Conservation (phyloP, 1,140 invertebrate genomes). For the Drosophila lowei region DNA sequence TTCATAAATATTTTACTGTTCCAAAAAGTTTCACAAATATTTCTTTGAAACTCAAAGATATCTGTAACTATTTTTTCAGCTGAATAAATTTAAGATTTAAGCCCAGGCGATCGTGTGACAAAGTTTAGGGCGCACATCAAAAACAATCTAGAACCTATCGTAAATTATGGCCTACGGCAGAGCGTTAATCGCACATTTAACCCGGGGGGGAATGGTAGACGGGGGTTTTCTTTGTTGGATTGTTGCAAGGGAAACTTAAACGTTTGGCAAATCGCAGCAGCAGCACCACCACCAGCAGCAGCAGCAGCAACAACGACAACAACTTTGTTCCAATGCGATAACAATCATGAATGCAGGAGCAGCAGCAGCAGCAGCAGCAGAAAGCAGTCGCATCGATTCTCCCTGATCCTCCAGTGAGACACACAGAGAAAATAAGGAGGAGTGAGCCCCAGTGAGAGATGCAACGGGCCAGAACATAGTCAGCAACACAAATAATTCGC, state of each 20-base stretch:
- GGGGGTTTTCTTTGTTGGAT: conserved; percentile 1
- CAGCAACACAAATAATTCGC: conserved; percentile 81
- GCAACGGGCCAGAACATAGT: conserved; percentile 72
- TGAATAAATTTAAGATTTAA: conserved; percentile 39
- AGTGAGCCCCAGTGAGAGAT: conserved; percentile 55
- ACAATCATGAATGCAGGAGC: conserved; percentile 66
- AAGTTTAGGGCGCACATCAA: background rate
- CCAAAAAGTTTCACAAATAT: too few species aligned
- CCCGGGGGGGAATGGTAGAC: conserved; percentile 12
- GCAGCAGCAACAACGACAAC: conserved; percentile 38
- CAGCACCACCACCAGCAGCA: conserved; percentile 30
- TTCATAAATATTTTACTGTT: too few species aligned
- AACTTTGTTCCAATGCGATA: conserved; percentile 65
- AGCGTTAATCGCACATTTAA: conserved; percentile 77
- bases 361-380: conserved; percentile 40
- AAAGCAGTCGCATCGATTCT: conserved; percentile 28
- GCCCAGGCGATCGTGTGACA: conserved; percentile 55
- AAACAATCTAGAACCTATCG: conserved; percentile 55
- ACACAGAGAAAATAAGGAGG: background rate
- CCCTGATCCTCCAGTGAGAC: conserved; percentile 11
- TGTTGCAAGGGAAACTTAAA: conserved; percentile 54
- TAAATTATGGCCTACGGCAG: conserved; percentile 64
- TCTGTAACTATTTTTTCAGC: too few species aligned
- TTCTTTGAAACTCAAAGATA: too few species aligned
- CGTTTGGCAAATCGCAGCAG: conserved; percentile 73